Base-by-base conservation (phyloP, 2,113 vertebrate species). In the Ptilorrhoa leucosticta region DNA sequence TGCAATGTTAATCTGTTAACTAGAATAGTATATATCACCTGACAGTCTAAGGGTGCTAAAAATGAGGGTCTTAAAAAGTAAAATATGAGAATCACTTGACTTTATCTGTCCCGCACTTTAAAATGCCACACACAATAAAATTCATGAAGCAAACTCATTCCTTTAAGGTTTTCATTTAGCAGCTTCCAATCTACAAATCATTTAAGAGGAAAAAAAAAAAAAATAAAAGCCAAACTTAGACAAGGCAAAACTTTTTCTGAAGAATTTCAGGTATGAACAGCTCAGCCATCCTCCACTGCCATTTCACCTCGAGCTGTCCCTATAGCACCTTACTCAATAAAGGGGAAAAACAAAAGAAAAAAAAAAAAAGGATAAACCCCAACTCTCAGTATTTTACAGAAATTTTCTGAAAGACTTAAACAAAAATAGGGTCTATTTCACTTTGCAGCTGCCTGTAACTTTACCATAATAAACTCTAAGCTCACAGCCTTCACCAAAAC, bases 261-360 rank as follows among this genome's bases (percentile, higher is more conserved):
- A 97, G 97, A 97, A 98, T 98, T 95, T 96, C 88, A 97, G 96
- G 96, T 97, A 98, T 98, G 97, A 98, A 58, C 83, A 92, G 54
- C 42, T 79, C 72, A 87, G 68, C 68, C 69, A 45, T 63, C 48
- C 83, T 72, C 68, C 70, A 65, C 6, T 4, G 2, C 33, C 2
- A 1, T 51, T 72, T 90, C 61, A 85, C 45, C 82, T 90, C 72
- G 44, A 93, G n/a, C 45, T 68, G 75, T 83, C 84, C 53, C 66
- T 87, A 39, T 39, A 22, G 12, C 57, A 64, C 20, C 23, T 33
- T 17, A 40, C 31, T 26, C 16, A 60, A 53, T 2, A 51, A 45
- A 10, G 4, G 4, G 11, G 1, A 2, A 2, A 15, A 9, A 50
- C 28, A 42, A 5, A 3, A 1, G 2, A 4, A 37, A 33, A 33